phyloP scores from a whole-genome alignment of 2,888 invertebrate genomes.

The Graphium colonna region DNA sequence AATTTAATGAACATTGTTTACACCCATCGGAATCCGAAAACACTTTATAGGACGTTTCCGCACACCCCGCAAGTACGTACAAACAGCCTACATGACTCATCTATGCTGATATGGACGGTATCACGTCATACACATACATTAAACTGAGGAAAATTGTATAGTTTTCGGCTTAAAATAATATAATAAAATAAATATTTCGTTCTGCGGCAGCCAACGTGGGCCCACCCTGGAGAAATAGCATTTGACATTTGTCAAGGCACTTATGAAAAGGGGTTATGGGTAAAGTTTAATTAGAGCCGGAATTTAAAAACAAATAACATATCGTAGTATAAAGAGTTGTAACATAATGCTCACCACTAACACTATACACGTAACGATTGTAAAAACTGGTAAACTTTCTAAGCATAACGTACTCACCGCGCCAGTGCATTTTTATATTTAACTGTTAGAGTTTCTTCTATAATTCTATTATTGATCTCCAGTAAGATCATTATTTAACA shows the following conservation, averaged over 20 bases:
- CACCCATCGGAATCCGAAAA: conserved; percentile 59
- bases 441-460: conserved; percentile 96
- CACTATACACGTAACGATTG: conserved; percentile 48
- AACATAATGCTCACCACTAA: conserved; percentile 22
- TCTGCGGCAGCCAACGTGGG: conserved; percentile 68
- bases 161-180: conserved; percentile 28
- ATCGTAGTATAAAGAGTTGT: conserved; percentile 7
- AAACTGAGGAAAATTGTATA: conserved; percentile 42
- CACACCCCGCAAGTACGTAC: conserved; percentile 55
- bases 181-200: conserved; percentile 28
- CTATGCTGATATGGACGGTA: conserved; percentile 63
- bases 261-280: conserved; percentile 64
- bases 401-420: conserved; percentile 89
- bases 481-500: conserved; percentile 93
- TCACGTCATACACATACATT: conserved; percentile 53
- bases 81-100: conserved; percentile 70
- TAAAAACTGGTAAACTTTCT: conserved; percentile 74
- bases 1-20: conserved; percentile 53
- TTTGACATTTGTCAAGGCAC: conserved; percentile 72
- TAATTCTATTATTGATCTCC: conserved; percentile 99
- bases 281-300: conserved; percentile 31
- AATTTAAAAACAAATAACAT: conserved; percentile 14
- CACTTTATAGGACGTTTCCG: conserved; percentile 66
- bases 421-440: conserved; percentile 98
- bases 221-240: conserved; percentile 60